Conservation (phyloP, 2,113 vertebrate species). For the Lampris incognitus region DNA sequence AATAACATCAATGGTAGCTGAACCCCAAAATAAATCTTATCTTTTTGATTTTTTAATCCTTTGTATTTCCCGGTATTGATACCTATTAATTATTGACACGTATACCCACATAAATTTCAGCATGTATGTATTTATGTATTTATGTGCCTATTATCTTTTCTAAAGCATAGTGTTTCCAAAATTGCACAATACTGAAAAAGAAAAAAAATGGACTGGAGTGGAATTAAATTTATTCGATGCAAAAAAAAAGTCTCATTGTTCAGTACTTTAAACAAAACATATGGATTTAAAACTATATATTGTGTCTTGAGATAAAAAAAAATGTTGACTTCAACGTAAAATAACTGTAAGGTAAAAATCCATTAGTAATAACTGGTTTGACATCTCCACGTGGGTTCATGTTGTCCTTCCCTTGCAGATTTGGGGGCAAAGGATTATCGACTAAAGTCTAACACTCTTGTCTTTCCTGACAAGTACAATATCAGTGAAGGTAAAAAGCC, state of each 20-base stretch:
- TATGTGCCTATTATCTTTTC: slow-evolving; percentile 72
- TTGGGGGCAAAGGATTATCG: too few species aligned
- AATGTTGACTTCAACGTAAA: too few species aligned
- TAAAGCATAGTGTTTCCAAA: slow-evolving; percentile 66
- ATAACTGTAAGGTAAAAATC: too few species aligned
- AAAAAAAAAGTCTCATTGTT: neutral
- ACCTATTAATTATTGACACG: slow-evolving; percentile 63
- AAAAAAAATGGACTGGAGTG: slow-evolving; percentile 49
- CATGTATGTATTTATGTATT: slow-evolving; percentile 48
- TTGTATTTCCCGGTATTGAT: slow-evolving; percentile 62
- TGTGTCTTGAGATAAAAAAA: too few species aligned
- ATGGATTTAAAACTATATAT: too few species aligned
- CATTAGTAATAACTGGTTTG: too few species aligned
- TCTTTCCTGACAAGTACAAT: too few species aligned
- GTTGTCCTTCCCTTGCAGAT: too few species aligned
- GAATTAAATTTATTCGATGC: slow-evolving; percentile 70
- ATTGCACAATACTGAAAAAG: slow-evolving; percentile 74
- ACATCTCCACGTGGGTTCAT: too few species aligned
- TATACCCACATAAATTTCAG: slow-evolving; percentile 43
- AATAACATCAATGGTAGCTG: slow-evolving; percentile 45
- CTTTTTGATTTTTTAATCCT: slow-evolving; percentile 40
- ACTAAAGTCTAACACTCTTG: too few species aligned
- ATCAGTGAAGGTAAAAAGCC: too few species aligned
- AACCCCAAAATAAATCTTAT: slow-evolving; percentile 32
- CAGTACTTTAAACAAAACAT: too few species aligned